These are phyloP conservation scores for Pteronura brasiliensis DNA, from an alignment of 2,113 vertebrate genomes.

Conservation along the genomic window DNA sequence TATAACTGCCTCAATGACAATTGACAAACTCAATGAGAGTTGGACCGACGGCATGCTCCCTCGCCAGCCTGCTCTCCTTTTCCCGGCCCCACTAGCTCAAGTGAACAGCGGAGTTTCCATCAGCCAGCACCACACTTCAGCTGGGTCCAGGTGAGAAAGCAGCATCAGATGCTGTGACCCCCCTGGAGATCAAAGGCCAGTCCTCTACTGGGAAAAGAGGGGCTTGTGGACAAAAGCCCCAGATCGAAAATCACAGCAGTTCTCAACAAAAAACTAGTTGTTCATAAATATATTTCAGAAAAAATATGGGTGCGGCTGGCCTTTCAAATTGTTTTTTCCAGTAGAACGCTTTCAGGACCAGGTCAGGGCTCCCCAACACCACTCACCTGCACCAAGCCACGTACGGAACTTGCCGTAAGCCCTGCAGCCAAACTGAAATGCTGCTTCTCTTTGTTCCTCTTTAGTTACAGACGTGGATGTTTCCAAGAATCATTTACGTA, in stretches of 20 bases:
- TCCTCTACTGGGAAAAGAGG: not conserved
- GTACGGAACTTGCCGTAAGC: rapidly evolving
- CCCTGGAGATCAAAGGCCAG: not conserved
- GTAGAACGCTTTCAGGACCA: not conserved
- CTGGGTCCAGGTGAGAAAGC: not conserved
- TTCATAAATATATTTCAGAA: not conserved
- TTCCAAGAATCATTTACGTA: not conserved
- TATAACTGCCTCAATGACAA: too few species aligned
- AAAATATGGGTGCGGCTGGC: too few species aligned
- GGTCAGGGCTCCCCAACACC: not conserved
- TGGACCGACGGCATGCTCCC: not conserved
- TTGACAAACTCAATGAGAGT: too few species aligned
- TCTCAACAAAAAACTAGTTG: not conserved
- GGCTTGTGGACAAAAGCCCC: not conserved
- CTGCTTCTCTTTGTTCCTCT: not conserved
- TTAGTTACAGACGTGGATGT: not conserved
- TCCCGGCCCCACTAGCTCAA: rapidly evolving
- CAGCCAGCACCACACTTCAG: not conserved
- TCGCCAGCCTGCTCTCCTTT: not conserved
- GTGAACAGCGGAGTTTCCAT: not conserved
- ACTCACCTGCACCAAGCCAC: not conserved
- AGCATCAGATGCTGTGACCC: not conserved
- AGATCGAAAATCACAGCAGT: not conserved
- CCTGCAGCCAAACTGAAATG: not conserved
- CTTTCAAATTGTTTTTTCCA: not conserved